Conservation (phyloP, 2,888 invertebrate genomes). For the Drosophila mimica region DNA sequence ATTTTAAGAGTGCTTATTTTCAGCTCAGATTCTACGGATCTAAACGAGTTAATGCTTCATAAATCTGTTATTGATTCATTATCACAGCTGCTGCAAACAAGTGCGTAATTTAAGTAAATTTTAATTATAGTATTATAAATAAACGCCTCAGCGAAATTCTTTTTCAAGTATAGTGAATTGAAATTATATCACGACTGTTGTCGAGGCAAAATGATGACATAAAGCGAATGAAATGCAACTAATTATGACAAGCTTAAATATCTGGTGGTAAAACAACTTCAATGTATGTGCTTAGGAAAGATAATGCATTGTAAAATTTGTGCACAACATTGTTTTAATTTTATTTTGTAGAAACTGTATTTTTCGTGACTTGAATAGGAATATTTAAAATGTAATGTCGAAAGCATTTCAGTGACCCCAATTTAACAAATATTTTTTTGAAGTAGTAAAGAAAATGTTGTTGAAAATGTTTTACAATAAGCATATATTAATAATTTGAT, state of each 20-base stretch:
- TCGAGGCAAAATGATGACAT: slow-evolving; percentile 8
- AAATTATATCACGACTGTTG: slow-evolving; percentile 21
- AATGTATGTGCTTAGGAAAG: not conserved
- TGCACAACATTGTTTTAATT: too few species aligned
- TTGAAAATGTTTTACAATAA: not conserved
- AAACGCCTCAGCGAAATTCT: not conserved
- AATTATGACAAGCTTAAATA: slow-evolving; percentile 6
- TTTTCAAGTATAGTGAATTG: not conserved
- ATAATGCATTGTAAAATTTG: not conserved
- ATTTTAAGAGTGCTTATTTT: not conserved
- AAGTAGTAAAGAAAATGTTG: not conserved
- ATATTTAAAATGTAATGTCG: too few species aligned
- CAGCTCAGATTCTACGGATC: not conserved
- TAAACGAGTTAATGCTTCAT: not conserved
- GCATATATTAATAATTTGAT: not conserved
- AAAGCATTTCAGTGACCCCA: too few species aligned
- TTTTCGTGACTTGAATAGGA: too few species aligned
- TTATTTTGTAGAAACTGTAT: too few species aligned
- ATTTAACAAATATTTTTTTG: too few species aligned
- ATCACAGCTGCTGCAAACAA: not conserved
- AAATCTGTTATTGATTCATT: not conserved
- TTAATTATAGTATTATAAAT: not conserved
- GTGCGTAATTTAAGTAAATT: too few species aligned
- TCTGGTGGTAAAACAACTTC: slow-evolving; percentile 12
- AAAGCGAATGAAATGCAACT: slow-evolving; percentile 13